phyloP scores from a whole-genome alignment of 2,888 invertebrate genomes.

The Microplitis deprimator region DNA sequence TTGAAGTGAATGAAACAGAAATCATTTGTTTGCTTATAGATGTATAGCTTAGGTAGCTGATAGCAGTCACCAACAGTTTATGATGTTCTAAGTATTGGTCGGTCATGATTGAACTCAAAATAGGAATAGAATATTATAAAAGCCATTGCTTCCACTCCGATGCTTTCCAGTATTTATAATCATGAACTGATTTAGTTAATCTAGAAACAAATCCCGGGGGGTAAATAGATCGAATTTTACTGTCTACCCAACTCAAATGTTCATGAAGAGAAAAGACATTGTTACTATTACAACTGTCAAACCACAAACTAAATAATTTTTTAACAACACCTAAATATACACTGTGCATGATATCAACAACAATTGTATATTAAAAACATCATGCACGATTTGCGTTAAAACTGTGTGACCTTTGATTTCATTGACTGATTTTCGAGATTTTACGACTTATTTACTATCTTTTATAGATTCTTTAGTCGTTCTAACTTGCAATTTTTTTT shows the following conservation, averaged over 20 bases:
- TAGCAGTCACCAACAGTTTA: not conserved
- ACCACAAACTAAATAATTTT: not conserved
- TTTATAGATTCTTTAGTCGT: conserved; percentile 21
- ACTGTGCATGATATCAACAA: not conserved
- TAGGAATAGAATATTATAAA: conserved; percentile 29
- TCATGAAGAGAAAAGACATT: no score
- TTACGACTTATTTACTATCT: conserved; percentile 6
- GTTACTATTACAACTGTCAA: no score
- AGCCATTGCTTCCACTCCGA: conserved; percentile 27
- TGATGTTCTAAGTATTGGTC: conserved; percentile 9
- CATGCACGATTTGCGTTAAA: not conserved
- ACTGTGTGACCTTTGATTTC: conserved; percentile 35
- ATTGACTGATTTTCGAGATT: not conserved
- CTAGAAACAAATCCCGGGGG: conserved; percentile 29
- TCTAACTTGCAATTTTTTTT: conserved; percentile 2
- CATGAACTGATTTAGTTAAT: not conserved
- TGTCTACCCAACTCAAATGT: no score
- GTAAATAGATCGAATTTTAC: not conserved
- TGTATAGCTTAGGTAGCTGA: not conserved
- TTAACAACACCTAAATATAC: not conserved
- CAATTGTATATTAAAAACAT: conserved; percentile 29
- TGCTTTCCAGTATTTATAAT: conserved; percentile 16
- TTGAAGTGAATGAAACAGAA: no score
- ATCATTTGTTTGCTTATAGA: not conserved
- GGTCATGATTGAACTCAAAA: not conserved